Base-by-base conservation (phyloP, 2,797 vertebrate species). In the Fistularia tabacaria region DNA sequence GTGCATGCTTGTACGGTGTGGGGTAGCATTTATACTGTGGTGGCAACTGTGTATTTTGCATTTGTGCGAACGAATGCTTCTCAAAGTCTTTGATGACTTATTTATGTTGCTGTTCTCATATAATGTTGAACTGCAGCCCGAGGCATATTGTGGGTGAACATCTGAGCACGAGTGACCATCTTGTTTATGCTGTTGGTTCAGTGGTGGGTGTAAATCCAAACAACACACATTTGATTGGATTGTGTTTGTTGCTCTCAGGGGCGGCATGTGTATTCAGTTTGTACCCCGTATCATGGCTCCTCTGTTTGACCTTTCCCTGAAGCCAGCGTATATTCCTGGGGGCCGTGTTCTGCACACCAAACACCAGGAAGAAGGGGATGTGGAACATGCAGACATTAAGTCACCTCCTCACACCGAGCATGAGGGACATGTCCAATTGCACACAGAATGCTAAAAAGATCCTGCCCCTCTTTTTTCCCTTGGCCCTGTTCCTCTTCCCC, bases 261-360 rank as follows among this genome's bases (percentile, higher is more conserved):
- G 59, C 51, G 66, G 72, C 74, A 81, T 58, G 69, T 71, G 66
- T 77, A 66, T 77, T 81, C 57, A 62, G 76, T 65, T 36, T 37
- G n/a, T n/a, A n/a, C n/a, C 54, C 2, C 45, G 71, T 13, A 61
- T 15, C 15, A 38, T 15, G 46, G 53, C 62, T 77, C 69, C 63
- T 77, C 80, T 72, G 69, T 42, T 6, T 61, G 84, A 87, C 86
- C 85, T 87, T 87, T 86, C 76, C 73, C 77, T 81, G 82, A 42
- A 64, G 79, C 67, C 62, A 59, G 75, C 51, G 76, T 11, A 52
- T 77, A 81, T 81, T 85, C 79, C 81, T 83, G 65, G 9, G 69
- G 78, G 78, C 52, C 59, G 50, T 83, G 82, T 84, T 68, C 52
- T 66, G 79, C 84, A 85, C 77, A 73, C 77, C 54, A 74, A 85